Percentiles rank a stretch among this genome's conserved stretches.
phyloP scores from a whole-genome alignment of 2,113 vertebrate genomes.

The Tragelaphus strepsiceros region DNA sequence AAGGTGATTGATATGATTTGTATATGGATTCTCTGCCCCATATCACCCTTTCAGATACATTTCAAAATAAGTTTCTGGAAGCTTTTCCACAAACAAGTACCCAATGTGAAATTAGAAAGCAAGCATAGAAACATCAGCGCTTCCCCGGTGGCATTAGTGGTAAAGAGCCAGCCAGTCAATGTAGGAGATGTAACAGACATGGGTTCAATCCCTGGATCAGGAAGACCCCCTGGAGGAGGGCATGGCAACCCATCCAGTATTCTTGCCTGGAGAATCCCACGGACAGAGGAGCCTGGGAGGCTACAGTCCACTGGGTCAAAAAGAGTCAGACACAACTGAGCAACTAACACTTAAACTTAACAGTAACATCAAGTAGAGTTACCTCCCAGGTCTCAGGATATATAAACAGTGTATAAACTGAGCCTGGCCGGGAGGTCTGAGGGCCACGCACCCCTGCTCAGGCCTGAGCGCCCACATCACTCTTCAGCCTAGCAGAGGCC shows the following conservation, averaged over 20 bases:
- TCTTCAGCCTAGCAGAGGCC: constrained; percentile 32
- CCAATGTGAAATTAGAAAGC: not conserved
- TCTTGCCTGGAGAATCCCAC: not conserved
- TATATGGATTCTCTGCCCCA: not conserved
- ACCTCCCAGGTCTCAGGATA: not conserved
- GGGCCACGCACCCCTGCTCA: not conserved
- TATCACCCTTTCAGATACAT: not conserved
- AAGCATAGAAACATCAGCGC: not conserved
- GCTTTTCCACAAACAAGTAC: not conserved
- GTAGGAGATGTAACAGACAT: not conserved
- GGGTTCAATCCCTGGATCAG: not conserved
- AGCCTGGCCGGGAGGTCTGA: constrained; percentile 18
- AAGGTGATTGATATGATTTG: not conserved
- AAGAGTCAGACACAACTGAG: not conserved
- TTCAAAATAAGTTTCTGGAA: not conserved
- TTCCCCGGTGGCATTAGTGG: not conserved
- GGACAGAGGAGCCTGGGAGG: not conserved
- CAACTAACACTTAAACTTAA: not conserved
- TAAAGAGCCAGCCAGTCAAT: not conserved
- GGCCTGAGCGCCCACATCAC: not conserved
- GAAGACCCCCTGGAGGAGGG: not conserved
- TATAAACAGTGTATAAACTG: constrained; percentile 3
- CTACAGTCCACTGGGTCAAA: not conserved
- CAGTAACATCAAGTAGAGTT: not conserved
- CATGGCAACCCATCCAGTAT: not conserved